Evolutionary conservation across 2,888 invertebrate genomes (phyloP).

Genomic region (Nomada flava): DNA sequence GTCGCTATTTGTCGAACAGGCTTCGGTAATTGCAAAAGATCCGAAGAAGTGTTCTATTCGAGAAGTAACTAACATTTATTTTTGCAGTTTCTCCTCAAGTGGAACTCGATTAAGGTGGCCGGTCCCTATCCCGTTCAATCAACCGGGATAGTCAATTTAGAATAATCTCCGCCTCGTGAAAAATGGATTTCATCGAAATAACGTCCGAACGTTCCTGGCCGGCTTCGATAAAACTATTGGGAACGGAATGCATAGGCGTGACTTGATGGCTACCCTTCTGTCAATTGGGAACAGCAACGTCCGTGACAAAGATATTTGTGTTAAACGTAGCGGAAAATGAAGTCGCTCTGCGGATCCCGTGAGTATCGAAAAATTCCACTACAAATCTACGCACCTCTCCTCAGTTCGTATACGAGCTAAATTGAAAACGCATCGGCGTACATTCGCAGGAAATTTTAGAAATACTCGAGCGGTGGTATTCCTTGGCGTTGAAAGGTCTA

Average conservation of each 20-base stretch:
- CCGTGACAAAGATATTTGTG: neutral
- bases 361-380: neutral
- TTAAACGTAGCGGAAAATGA: neutral
- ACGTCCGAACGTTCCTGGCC: neutral
- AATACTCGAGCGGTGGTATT: too few relatives aligned
- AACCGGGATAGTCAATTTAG: conserved; percentile 24
- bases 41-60: conserved; percentile 38
- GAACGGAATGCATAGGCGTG: neutral
- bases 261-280: neutral
- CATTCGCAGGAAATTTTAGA: too few relatives aligned
- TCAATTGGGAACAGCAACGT: neutral
- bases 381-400: too few relatives aligned
- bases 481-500: too few relatives aligned
- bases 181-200: conserved; percentile 33
- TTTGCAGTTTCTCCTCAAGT: conserved; percentile 41
- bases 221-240: neutral
- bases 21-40: neutral
- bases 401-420: too few relatives aligned
- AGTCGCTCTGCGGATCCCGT: neutral
- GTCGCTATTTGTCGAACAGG: neutral
- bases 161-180: conserved; percentile 25
- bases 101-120: conserved; percentile 34
- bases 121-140: conserved; percentile 2
- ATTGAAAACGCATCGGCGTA: too few relatives aligned
- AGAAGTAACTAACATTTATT: conserved; percentile 42